Conservation (phyloP, 1,140 invertebrate genomes). For the Drosophila neocordata region DNA sequence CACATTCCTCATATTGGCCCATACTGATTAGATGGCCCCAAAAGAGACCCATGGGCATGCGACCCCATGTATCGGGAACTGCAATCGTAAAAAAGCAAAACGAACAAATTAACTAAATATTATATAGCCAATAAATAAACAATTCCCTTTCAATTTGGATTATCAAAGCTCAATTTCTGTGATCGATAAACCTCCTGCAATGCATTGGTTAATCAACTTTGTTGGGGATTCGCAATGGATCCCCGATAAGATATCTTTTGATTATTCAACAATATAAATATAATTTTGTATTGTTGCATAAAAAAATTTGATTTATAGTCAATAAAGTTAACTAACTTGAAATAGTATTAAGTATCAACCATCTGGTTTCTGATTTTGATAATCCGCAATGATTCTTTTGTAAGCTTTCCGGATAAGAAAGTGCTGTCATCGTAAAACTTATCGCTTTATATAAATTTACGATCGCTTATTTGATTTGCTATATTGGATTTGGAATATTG, state of each 20-base stretch:
- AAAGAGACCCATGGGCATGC: slow-evolving; percentile 70
- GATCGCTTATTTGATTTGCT: background rate
- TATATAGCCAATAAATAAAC: background rate
- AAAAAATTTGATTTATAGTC: slow-evolving; percentile 7
- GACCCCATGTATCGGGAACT: slow-evolving; percentile 81
- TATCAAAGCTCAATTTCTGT: background rate
- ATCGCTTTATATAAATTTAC: background rate
- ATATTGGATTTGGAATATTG: background rate
- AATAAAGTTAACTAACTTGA: background rate
- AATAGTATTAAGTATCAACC: too few relatives aligned
- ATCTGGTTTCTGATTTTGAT: too few relatives aligned
- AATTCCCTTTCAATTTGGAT: background rate
- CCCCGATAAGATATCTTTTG: background rate
- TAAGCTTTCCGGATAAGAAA: background rate
- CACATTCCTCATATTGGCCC: slow-evolving; percentile 76
- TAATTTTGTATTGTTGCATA: slow-evolving; percentile 4
- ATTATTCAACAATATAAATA: slow-evolving; percentile 5
- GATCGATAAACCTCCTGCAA: background rate
- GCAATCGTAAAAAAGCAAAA: background rate
- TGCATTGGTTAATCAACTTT: background rate
- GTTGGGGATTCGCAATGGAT: slow-evolving; percentile 9
- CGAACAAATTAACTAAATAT: background rate
- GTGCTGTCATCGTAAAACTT: background rate
- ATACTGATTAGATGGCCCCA: slow-evolving; percentile 77
- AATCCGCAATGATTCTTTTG: background rate